A percentile compares a stretch with the other conserved stretches of the same genome.
These are phyloP conservation scores for Sciurus vulgaris DNA, from an alignment of 2,797 vertebrate species.

Conservation along the genomic window DNA sequence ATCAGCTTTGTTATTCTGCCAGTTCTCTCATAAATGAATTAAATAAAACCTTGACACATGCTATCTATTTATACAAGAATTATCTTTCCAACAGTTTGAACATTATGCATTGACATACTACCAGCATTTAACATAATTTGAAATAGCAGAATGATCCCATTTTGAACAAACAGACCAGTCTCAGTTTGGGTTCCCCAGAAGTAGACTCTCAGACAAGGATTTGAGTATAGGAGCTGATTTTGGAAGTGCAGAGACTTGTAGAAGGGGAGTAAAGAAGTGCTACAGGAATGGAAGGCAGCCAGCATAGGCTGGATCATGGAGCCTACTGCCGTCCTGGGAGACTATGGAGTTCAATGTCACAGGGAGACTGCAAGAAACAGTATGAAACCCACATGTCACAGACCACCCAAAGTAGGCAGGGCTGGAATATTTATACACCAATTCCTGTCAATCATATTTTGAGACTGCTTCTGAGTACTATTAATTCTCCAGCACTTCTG, in stretches of 20 bases:
- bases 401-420: background rate
- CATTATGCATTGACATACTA: background rate
- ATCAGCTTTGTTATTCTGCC: conserved; percentile 34
- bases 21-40: conserved; percentile 47
- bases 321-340: background rate
- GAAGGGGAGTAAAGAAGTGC: background rate
- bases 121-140: conserved; percentile 24
- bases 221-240: background rate
- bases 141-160: background rate
- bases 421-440: background rate
- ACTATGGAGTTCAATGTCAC: background rate
- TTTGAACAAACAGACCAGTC: background rate
- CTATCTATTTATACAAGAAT: background rate
- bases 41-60: conserved; percentile 20
- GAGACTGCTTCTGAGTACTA: background rate
- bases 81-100: conserved; percentile 23
- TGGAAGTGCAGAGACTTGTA: background rate
- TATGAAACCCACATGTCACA: background rate
- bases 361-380: background rate
- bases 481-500: background rate
- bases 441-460: background rate
- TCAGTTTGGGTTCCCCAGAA: background rate
- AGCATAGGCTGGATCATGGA: background rate
- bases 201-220: background rate
- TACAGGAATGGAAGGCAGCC: background rate